phyloP scores from a whole-genome alignment of 2,888 invertebrate genomes.

The Cephalotes varians region DNA sequence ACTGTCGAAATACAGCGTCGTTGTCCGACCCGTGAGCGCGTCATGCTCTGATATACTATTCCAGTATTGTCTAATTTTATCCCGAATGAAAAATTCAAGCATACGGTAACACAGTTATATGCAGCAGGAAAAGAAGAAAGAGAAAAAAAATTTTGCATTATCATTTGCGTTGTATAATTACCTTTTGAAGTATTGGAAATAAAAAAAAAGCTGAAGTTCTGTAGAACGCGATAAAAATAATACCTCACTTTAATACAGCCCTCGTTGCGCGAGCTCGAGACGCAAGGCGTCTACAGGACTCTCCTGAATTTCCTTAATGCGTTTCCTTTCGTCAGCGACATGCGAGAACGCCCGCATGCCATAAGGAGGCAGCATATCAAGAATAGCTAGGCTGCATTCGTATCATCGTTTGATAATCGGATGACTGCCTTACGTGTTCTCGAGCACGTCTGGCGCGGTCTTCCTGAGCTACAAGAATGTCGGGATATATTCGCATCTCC shows the following conservation, averaged over 20 bases:
- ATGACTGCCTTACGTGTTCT: slow-evolving; percentile 46
- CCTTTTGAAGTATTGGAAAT: neutral
- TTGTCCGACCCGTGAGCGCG: neutral
- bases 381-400: slow-evolving; percentile 45
- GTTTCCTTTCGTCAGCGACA: slow-evolving; percentile 28
- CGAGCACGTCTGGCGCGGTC: slow-evolving; percentile 23
- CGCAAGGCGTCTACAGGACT: slow-evolving; percentile 4
- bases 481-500: slow-evolving; percentile 60
- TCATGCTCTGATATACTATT: neutral
- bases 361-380: slow-evolving; percentile 48
- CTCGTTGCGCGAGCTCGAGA: neutral
- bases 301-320: slow-evolving; percentile 36
- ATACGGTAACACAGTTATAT: neutral
- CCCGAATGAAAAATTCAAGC: neutral
- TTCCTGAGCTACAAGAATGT: slow-evolving; percentile 63
- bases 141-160: neutral
- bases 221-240: neutral
- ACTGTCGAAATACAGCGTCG: neutral
- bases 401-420: slow-evolving; percentile 69
- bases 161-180: neutral
- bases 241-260: neutral
- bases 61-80: slow-evolving; percentile 14
- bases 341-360: slow-evolving; percentile 32
- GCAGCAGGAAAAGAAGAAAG: neutral
- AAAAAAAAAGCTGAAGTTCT: neutral